Percentiles rank a stretch among this genome's conserved stretches.
phyloP scores from a whole-genome alignment of 2,888 invertebrate species.

The Drosophila dives region DNA sequence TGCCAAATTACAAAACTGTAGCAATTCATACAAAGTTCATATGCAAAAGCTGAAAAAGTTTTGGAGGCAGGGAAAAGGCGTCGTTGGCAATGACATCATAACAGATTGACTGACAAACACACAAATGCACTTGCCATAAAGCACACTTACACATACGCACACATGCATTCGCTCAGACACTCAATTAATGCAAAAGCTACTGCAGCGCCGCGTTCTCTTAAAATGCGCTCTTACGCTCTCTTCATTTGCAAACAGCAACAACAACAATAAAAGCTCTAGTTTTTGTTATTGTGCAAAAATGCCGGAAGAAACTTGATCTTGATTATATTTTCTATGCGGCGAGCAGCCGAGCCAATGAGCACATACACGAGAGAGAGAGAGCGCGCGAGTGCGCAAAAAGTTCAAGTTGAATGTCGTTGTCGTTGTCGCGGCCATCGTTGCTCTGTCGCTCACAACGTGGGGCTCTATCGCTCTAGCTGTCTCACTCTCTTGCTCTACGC shows the following conservation, averaged over 20 bases:
- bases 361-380: slow-evolving; percentile 19
- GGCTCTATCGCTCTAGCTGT: slow-evolving; percentile 9
- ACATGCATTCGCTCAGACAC: slow-evolving; percentile 1
- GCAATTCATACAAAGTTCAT: slow-evolving; percentile 10
- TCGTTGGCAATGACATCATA: slow-evolving; percentile 69
- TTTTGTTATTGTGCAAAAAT: slow-evolving; percentile 71
- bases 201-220: slow-evolving; percentile 48
- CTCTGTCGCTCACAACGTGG: slow-evolving; percentile 24
- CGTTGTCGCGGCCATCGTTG: slow-evolving; percentile 45
- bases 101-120: slow-evolving; percentile 60
- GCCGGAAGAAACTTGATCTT: slow-evolving; percentile 83
- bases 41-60: slow-evolving; percentile 11
- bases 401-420: slow-evolving; percentile 81
- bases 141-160: slow-evolving; percentile 30
- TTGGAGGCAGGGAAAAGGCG: slow-evolving; percentile 19
- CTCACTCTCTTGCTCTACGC: slow-evolving; percentile 16
- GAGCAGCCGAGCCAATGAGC: slow-evolving; percentile 36
- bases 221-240: slow-evolving; percentile 33
- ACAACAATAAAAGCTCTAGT: slow-evolving; percentile 60
- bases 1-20: neutral
- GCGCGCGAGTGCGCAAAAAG: slow-evolving; percentile 69
- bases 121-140: slow-evolving; percentile 66
- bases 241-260: slow-evolving; percentile 10
- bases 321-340: slow-evolving; percentile 73
- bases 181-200: slow-evolving; percentile 47